phyloP scores from a whole-genome alignment of 2,888 invertebrate species.

The Ditylenchus weischeri region DNA sequence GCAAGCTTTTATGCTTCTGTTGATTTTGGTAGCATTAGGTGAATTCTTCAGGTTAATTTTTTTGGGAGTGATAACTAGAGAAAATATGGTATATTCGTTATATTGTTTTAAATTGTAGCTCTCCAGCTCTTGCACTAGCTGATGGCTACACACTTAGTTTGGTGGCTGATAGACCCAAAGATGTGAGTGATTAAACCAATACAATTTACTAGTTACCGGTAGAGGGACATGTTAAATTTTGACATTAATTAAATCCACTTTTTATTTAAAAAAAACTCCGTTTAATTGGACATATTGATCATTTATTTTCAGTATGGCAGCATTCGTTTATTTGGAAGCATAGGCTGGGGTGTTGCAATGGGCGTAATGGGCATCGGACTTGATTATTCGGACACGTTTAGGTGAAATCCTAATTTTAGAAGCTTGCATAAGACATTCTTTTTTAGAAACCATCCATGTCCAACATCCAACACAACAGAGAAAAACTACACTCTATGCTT shows the following conservation, averaged over 20 bases:
- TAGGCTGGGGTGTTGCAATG: slow-evolving; percentile 98
- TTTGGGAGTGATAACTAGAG: background rate
- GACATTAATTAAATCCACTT: too few species aligned
- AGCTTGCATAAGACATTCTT: too few species aligned
- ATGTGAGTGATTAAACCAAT: slow-evolving; percentile 30
- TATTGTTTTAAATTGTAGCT: slow-evolving; percentile 18
- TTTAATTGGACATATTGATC: slow-evolving; percentile 13
- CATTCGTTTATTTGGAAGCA: slow-evolving; percentile 61
- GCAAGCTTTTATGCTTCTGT: slow-evolving; percentile 82
- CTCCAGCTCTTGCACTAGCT: slow-evolving; percentile 52
- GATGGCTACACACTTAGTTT: slow-evolving; percentile 55
- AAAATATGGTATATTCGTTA: background rate
- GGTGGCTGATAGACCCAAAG: slow-evolving; percentile 49
- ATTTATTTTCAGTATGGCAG: slow-evolving; percentile 31
- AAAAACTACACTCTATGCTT: slow-evolving; percentile 98
- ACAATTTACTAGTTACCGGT: too few species aligned
- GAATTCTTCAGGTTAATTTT: slow-evolving; percentile 76
- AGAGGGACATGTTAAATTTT: too few species aligned
- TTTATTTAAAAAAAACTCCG: background rate
- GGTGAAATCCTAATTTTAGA: too few species aligned
- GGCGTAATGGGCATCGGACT: slow-evolving; percentile 93
- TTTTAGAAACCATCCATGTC: slow-evolving; percentile 63
- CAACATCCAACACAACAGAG: slow-evolving; percentile 67
- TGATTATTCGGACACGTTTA: slow-evolving; percentile 90
- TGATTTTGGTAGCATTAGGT: slow-evolving; percentile 86